Evolutionary conservation across 2,888 invertebrate genomes (phyloP), one percentile per base, ranked within the genome.

Genomic region (Coelinius sp.): DNA sequence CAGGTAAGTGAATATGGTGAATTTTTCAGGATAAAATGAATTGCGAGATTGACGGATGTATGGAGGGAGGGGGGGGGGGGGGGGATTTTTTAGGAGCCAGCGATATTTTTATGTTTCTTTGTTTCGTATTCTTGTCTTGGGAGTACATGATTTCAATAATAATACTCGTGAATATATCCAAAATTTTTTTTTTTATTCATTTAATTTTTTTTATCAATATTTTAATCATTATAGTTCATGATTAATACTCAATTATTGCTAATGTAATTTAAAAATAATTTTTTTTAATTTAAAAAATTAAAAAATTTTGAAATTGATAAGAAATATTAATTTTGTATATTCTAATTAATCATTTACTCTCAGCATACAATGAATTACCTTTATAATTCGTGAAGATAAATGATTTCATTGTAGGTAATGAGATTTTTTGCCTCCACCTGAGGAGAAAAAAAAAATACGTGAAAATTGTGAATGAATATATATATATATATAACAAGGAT

Each of bases 1-100:
- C 75, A 76, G 76, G 76, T 75, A 75, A 75, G 68, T 75, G 69
- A 74, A 68, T 73, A 73, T 71, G 69, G 59, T 65, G 69, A 64
- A 71, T 74, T 70, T 71, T 59, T 63, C 52, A 63, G 64, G 64
- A 66, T n/a, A n/a, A n/a, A n/a, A n/a, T n/a, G n/a, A n/a, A n/a
- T n/a, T n/a, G n/a, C n/a, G n/a, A n/a, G n/a, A n/a, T n/a, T n/a
- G n/a, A n/a, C n/a, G n/a, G n/a, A n/a, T n/a, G n/a, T n/a, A n/a
- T n/a, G 17, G 49, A 20, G 4, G 25, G 56, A 56, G 20, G 24
- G 12, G 3, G 12, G 25, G 22, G 2, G 17, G 49, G 49, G 22
- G 3, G 25, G 24, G 14, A 27, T 27, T 8, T 1, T 1, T 35
- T 6, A 10, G n/a, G n/a, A n/a, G n/a, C n/a, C n/a, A n/a, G n/a